phyloP scores from a whole-genome alignment of 2,797 vertebrate species.

The Aplochiton taeniatus region DNA sequence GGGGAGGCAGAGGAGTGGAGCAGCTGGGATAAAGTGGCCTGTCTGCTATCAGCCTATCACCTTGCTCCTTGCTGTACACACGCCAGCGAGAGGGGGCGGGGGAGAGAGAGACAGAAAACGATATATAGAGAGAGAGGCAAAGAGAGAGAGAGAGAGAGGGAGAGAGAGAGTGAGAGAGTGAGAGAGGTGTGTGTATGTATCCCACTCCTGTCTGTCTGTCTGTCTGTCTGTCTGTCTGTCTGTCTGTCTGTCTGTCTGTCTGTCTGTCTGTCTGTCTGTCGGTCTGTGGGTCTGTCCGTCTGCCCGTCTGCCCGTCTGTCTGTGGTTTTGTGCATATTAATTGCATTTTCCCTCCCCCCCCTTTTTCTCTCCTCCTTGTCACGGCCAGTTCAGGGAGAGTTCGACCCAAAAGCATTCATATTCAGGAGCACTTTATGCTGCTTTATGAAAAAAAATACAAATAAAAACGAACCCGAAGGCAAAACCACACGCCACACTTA shows the following conservation, averaged over 20 bases:
- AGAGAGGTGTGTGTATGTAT: slow-evolving; percentile 55
- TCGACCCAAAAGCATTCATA: too few species aligned
- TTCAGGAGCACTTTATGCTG: too few species aligned
- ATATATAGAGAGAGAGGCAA: slow-evolving; percentile 5
- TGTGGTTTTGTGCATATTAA: slow-evolving; percentile 95
- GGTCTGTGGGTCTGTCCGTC: slow-evolving; percentile 68
- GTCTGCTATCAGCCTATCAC: slow-evolving; percentile 75
- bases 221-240: slow-evolving; percentile 78
- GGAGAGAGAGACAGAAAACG: not conserved
- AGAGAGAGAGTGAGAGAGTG: slow-evolving; percentile 14
- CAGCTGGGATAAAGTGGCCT: slow-evolving; percentile 72
- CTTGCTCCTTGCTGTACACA: slow-evolving; percentile 61
- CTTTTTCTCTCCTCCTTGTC: slow-evolving; percentile 40
- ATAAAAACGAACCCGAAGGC: too few species aligned
- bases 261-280: too few species aligned
- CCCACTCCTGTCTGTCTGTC: slow-evolving; percentile 89
- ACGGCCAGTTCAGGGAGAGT: slow-evolving; percentile 28
- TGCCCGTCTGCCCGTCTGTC: slow-evolving; percentile 86
- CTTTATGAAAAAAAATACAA: too few species aligned
- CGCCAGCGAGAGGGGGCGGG: slow-evolving; percentile 52
- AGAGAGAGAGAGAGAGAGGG: slow-evolving; percentile 13
- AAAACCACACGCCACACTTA: too few species aligned
- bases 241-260: slow-evolving; percentile 78
- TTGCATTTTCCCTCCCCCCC: slow-evolving; percentile 81
- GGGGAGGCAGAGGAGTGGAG: slow-evolving; percentile 56